Conservation (phyloP, 1,140 invertebrate species). For the Octopus sinensis region DNA sequence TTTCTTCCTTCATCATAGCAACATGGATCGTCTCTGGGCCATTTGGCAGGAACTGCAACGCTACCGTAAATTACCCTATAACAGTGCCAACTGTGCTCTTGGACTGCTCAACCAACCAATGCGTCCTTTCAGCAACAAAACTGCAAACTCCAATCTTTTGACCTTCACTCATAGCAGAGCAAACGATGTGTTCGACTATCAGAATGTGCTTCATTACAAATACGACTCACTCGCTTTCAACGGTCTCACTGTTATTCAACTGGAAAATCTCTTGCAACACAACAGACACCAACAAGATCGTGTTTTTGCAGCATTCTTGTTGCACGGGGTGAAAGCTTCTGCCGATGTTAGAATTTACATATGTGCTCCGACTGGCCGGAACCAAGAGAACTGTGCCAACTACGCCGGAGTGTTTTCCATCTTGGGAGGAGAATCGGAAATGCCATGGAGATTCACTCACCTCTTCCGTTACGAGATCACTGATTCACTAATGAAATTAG, state of each 20-base stretch:
- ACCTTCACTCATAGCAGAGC: slow-evolving; percentile 10
- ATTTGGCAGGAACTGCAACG: slow-evolving; percentile 26
- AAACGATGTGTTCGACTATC: slow-evolving; percentile 28
- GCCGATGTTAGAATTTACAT: slow-evolving; percentile 27
- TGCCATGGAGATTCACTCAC: slow-evolving; percentile 29
- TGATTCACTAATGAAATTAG: neutral
- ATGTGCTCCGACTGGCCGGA: slow-evolving; percentile 5
- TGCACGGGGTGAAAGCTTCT: slow-evolving; percentile 18
- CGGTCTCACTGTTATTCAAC: slow-evolving; percentile 27
- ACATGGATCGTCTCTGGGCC: slow-evolving; percentile 26
- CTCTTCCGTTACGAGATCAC: slow-evolving; percentile 28
- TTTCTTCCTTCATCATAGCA: slow-evolving; percentile 29
- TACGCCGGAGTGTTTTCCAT: slow-evolving; percentile 26
- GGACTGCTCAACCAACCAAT: slow-evolving; percentile 9
- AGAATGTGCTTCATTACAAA: slow-evolving; percentile 23
- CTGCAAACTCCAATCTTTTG: slow-evolving; percentile 10
- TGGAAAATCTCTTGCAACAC: slow-evolving; percentile 20
- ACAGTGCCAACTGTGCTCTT: slow-evolving; percentile 16
- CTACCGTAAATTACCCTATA: slow-evolving; percentile 17
- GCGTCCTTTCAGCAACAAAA: slow-evolving; percentile 18
- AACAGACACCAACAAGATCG: slow-evolving; percentile 17
- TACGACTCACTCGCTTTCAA: slow-evolving; percentile 31
- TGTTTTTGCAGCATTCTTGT: slow-evolving; percentile 24
- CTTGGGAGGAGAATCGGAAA: slow-evolving; percentile 28
- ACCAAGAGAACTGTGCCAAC: neutral